Evolutionary conservation across 2,888 invertebrate species (phyloP).

Genomic region (Xylophagus ater): DNA sequence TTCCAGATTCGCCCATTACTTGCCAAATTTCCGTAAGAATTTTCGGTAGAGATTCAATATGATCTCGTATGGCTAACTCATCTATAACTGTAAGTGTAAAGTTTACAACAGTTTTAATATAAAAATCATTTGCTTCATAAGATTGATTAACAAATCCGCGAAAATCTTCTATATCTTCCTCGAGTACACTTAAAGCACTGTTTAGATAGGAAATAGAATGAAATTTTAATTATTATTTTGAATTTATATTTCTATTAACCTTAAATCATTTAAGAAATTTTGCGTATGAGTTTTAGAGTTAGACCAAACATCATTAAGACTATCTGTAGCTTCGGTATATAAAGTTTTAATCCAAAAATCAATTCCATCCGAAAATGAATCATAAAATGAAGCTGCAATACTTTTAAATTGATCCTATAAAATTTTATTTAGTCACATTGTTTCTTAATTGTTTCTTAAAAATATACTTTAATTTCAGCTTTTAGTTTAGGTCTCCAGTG

Average conservation of each 20-base stretch:
- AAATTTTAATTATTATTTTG: neutral
- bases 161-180: conserved; percentile 47
- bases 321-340: conserved; percentile 57
- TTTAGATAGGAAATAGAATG: too few relatives aligned
- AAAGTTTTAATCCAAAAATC: conserved; percentile 56
- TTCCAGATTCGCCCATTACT: conserved; percentile 74
- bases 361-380: conserved; percentile 41
- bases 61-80: conserved; percentile 64
- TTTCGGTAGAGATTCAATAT: conserved; percentile 66
- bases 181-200: conserved; percentile 51
- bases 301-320: conserved; percentile 59
- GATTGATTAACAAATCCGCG: conserved; percentile 62
- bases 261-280: conserved; percentile 60
- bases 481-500: conserved; percentile 69
- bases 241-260: too few relatives aligned
- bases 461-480: conserved; percentile 44
- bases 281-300: conserved; percentile 61
- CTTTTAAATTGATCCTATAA: conserved; percentile 39
- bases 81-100: conserved; percentile 60
- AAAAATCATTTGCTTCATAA: conserved; percentile 71
- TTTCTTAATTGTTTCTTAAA: neutral
- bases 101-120: conserved; percentile 64
- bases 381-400: conserved; percentile 40
- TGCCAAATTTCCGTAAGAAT: conserved; percentile 75
- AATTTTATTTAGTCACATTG: neutral